These are phyloP conservation scores for Musca vetustissima DNA, from an alignment of 1,140 invertebrate species.

Conservation along the genomic window DNA sequence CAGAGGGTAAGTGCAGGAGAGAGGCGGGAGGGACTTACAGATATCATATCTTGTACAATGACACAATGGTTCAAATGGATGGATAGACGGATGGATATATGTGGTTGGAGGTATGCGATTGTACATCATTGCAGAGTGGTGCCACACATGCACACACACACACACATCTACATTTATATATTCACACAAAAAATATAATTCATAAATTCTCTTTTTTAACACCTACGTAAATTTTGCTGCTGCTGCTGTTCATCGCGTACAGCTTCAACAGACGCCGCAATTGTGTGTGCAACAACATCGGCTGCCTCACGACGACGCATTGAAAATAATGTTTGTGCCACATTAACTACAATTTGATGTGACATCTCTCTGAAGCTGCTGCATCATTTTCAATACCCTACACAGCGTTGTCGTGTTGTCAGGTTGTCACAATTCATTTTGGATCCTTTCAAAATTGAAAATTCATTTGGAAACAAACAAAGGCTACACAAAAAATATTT, in stretches of 20 bases:
- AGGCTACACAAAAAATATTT: conserved; percentile 5
- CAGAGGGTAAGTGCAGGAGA: not conserved
- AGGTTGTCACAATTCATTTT: no score
- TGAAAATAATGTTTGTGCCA: not conserved
- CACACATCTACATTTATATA: not conserved
- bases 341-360: conserved; percentile 10
- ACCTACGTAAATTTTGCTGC: conserved; percentile 15
- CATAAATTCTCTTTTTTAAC: conserved; percentile 24
- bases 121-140: no score
- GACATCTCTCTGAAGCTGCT: conserved; percentile 1
- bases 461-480: no score
- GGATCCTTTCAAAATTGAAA: no score
- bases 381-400: conserved; percentile 9
- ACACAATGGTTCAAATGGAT: no score
- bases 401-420: no score
- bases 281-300: not conserved
- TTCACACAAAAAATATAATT: conserved; percentile 18
- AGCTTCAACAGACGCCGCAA: not conserved
- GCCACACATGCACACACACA: not conserved
- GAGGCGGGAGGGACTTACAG: no score
- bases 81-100: no score
- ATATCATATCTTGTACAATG: no score
- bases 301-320: not conserved
- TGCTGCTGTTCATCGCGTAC: no score
- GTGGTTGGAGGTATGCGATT: no score